Evolutionary conservation across 2,113 vertebrate genomes (phyloP), one percentile per base, ranked within the genome.

Genomic region (Mus musculus): DNA sequence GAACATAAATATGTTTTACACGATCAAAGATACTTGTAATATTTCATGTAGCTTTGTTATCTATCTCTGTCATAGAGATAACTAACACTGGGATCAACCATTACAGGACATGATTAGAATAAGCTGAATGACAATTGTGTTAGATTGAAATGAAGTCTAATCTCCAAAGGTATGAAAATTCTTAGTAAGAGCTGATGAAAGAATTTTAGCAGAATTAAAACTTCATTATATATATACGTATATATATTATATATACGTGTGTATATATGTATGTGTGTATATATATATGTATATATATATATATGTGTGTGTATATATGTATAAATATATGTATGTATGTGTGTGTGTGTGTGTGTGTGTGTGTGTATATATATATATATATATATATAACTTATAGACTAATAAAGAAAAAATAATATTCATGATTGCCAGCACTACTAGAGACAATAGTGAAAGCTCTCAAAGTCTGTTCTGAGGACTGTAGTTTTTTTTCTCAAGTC

Each of bases 91-190:
- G n/a, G n/a, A 91, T 49, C 61, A 94, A 24, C 22, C 13, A 33
- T 71, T 80, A 67, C 0, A 71, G 13, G 7, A 89, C 1, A 24
- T 46, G 54, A 69, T 89, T 84, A 93, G 26, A 88, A 80, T 54
- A 72, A 88, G 26, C 10, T 88, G 28, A 88, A 59, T 95, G 42
- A 42, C 17, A 86, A 7, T 71, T 59, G 49, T 36, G 14, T 42
- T 88, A 82, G 89, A 97, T 97, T 76, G 42, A 95, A 95, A 39
- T 71, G 7, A 80, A 88, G 87, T 92, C 24, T 94, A 56, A 19
- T 28, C 72, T 85, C 42, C 2, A 76, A 88, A 77, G 65, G 22
- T 84, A 28, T 87, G 22, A 49, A 72, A 85, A 93, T 33, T 90
- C 46, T 93, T 97, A 85, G 65, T 46, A 88, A 95, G 20, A 76